Conservation (phyloP, 2,888 invertebrate genomes). For the Sceliomorpha sp. region DNA sequence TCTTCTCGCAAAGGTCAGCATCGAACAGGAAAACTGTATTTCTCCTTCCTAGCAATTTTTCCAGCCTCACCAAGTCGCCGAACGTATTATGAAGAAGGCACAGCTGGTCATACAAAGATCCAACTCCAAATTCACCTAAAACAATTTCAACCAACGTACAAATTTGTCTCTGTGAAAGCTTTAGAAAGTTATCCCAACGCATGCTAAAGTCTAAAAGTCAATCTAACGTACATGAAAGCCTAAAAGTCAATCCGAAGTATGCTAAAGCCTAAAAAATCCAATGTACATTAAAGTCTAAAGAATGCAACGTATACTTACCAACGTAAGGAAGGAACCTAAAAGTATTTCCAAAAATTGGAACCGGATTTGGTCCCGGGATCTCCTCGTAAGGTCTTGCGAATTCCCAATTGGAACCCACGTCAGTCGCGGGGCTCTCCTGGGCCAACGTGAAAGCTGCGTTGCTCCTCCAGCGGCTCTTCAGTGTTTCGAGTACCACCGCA, state of each 20-base stretch:
- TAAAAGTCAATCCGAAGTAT: no score
- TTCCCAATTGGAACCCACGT: constrained; percentile 28
- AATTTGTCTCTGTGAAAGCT: no score
- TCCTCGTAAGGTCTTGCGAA: constrained; percentile 82
- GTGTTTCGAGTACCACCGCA: not conserved
- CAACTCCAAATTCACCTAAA: constrained; percentile 63
- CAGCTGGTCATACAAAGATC: constrained; percentile 53
- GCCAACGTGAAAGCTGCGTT: constrained; percentile 40
- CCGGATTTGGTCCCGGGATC: constrained; percentile 88
- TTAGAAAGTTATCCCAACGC: no score
- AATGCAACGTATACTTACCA: no score
- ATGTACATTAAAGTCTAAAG: no score
- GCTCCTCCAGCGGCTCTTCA: constrained; percentile 30
- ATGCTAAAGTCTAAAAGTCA: no score
- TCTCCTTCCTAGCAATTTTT: constrained; percentile 70
- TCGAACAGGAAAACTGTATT: constrained; percentile 64
- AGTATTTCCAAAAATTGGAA: constrained; percentile 89
- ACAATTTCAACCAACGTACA: constrained; percentile 7
- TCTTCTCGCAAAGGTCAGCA: constrained; percentile 67
- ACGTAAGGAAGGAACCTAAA: constrained; percentile 88
- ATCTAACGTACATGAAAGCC: no score
- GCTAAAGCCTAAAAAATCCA: no score
- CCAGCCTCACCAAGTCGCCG: constrained; percentile 80
- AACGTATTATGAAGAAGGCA: constrained; percentile 66
- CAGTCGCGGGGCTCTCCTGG: constrained; percentile 39